Percentiles rank a stretch among this genome's conserved stretches.
Evolutionary conservation across 2,888 invertebrate genomes (phyloP).

Genomic region (Heteromyza rotundicornis): DNA sequence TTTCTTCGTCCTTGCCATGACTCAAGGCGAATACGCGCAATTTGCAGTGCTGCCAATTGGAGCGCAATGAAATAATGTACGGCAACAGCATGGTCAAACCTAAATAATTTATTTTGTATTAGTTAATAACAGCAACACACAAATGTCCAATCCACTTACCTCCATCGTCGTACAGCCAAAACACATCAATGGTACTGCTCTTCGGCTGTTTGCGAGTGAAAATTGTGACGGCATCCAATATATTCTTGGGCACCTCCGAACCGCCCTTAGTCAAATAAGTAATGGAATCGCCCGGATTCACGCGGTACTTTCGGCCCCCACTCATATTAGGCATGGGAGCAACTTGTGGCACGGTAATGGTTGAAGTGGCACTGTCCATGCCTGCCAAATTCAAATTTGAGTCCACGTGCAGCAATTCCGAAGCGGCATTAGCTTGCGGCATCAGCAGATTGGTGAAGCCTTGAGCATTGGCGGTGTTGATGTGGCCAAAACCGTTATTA

Average conservation of each 20-base stretch:
- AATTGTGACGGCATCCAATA: conserved; percentile 73
- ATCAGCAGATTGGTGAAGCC: conserved; percentile 52
- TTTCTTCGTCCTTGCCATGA: conserved; percentile 77
- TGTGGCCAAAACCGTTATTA: conserved; percentile 41
- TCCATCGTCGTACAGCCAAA: conserved; percentile 96
- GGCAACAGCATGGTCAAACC: conserved; percentile 80
- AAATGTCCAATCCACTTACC: conserved; percentile 63
- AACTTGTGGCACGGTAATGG: conserved; percentile 51
- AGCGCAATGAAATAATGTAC: conserved; percentile 81
- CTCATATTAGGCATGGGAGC: conserved; percentile 56
- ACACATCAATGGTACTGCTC: conserved; percentile 89
- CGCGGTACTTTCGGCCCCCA: conserved; percentile 46
- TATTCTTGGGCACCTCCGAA: conserved; percentile 69
- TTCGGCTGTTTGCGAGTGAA: conserved; percentile 80
- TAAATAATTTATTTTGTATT: conserved; percentile 31
- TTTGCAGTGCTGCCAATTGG: conserved; percentile 79
- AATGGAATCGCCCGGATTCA: conserved; percentile 60
- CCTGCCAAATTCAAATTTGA: conserved; percentile 73
- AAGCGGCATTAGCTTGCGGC: conserved; percentile 51
- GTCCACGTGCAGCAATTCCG: conserved; percentile 70
- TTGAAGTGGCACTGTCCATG: conserved; percentile 58
- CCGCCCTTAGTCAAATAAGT: conserved; percentile 68
- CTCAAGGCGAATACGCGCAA: conserved; percentile 84
- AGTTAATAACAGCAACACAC: neutral
- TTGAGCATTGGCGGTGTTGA: conserved; percentile 49